Evolutionary conservation across 2,797 vertebrate species (phyloP), one percentile per base, ranked within the genome.

Genomic region (Salarias fasciatus): DNA sequence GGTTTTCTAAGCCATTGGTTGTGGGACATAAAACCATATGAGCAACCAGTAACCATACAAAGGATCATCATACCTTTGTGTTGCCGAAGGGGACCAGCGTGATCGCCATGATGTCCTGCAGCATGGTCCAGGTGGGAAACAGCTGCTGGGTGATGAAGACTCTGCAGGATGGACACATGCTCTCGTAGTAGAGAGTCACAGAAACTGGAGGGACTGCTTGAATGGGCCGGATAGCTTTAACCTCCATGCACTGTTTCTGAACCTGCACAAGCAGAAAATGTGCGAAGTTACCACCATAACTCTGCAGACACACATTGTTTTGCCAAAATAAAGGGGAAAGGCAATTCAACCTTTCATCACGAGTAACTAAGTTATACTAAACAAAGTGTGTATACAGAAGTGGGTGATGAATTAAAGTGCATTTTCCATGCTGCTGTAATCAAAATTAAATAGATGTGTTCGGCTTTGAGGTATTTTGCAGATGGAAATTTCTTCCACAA

Each of bases 71-170:
- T 29, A 86, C 89, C 93, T 93, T n/a, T 0, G 96, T 88, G 0
- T 97, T 97, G 4, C 96, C 95, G 0, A 95, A 98, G 14, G 96
- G 96, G 30, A 98, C 94, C 72, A 98, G 86, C 0, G 92, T 94
- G 76, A 98, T 58, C 0, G 59, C 90, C 73, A 97, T 89, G 61
- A 93, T 93, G 48, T 93, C 87, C 0, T 13, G 0, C 5, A 97
- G 89, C 92, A 97, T 86, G 12, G 86, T 65, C 96, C 95, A 97
- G 0, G 95, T 89, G 1, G 95, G 93, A 69, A 95, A 96, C 57
- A 98, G 93, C 60, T 93, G 72, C 14, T 75, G 1, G 5, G 80
- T 75, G 41, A 98, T 80, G 83, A 97, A 97, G 2, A 0, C 0
- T 0, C 93, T 93, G 79, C 94, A 95, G 0, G 74, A 94, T 0